Evolutionary conservation across 2,797 vertebrate species (phyloP), one percentile per base, ranked within the genome.

Genomic region (Sus cebifrons): DNA sequence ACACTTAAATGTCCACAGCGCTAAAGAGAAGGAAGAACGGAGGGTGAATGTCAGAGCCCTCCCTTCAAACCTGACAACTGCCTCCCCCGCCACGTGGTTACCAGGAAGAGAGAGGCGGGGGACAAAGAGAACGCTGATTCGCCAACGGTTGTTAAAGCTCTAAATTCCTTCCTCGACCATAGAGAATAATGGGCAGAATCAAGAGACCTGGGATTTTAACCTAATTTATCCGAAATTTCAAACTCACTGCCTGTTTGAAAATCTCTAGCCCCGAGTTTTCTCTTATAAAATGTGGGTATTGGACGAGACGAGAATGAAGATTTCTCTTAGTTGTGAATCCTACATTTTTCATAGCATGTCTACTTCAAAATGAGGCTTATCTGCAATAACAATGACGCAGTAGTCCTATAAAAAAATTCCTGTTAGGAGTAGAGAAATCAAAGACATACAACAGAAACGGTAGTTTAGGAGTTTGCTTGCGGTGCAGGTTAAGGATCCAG

Each of bases 211-310:
- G 29, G 44, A 71, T 65, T 88, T 64, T 62, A 73, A 7, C 13
- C 7, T 36, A 54, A 77, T 88, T 64, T 62, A 73, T 10, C 13
- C 7, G n/a, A 54, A 77, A 49, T 93, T 60, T 54, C 25, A 93
- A 82, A 79, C 67, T 44, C 20, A 88, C 4, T 5, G 64, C 5
- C 12, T 89, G 32, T 74, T 68, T 85, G 65, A 88, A 95, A 83
- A 89, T 58, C 36, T 60, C 25, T 77, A 81, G 74, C 17, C 21
- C 58, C 29, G 14, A 12, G 36, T 77, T 78, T 86, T 73, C 85
- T 89, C 88, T 64, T 62, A 29, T 64, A 32, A 95, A 93, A 91
- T 71, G 32, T 44, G 40, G 32, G 87, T 40, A 20, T 17, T 44
- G n/a, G 29, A 67, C 49, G 44, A 88, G 13, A 83, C 5, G 74